These are phyloP conservation scores for Rhogogaster chlorosoma DNA, from an alignment of 2,888 invertebrate genomes.

Conservation along the genomic window DNA sequence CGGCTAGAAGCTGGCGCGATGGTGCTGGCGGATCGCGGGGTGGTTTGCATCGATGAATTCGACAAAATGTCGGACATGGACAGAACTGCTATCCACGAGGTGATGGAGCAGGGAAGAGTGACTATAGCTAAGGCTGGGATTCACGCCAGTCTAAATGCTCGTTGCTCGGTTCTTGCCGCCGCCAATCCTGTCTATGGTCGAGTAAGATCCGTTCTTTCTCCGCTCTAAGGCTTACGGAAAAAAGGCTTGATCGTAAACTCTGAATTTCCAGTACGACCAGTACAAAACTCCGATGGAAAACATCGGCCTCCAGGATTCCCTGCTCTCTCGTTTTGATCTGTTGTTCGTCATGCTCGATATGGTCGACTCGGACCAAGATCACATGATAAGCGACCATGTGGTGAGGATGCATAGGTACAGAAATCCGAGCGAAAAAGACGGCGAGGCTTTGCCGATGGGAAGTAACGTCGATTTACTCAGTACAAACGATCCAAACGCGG, in stretches of 20 bases:
- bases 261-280: conserved; percentile 92
- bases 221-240: background rate
- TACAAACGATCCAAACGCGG: conserved; percentile 89
- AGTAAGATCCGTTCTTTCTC: conserved; percentile 78
- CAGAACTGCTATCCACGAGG: conserved; percentile 99
- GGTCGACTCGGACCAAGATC: conserved; percentile 94
- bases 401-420: conserved; percentile 98
- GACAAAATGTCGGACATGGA: conserved; percentile 99
- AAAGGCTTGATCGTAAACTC: background rate
- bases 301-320: conserved; percentile 98
- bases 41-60: conserved; percentile 98
- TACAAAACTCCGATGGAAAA: conserved; percentile 99
- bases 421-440: conserved; percentile 95
- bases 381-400: conserved; percentile 97
- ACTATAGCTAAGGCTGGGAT: conserved; percentile 99
- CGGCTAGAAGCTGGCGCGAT: conserved; percentile 98
- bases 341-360: conserved; percentile 98
- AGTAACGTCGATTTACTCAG: conserved; percentile 91
- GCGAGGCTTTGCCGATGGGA: conserved; percentile 93
- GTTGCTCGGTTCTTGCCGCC: conserved; percentile 99
- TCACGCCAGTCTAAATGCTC: conserved; percentile 97
- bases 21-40: conserved; percentile 99
- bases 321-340: conserved; percentile 98
- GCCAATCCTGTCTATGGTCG: conserved; percentile 99
- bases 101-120: conserved; percentile 99